Percentiles rank a stretch among this genome's conserved stretches.
These are phyloP conservation scores for Willowsia nigromaculata DNA, from an alignment of 2,888 invertebrate genomes.

Conservation along the genomic window DNA sequence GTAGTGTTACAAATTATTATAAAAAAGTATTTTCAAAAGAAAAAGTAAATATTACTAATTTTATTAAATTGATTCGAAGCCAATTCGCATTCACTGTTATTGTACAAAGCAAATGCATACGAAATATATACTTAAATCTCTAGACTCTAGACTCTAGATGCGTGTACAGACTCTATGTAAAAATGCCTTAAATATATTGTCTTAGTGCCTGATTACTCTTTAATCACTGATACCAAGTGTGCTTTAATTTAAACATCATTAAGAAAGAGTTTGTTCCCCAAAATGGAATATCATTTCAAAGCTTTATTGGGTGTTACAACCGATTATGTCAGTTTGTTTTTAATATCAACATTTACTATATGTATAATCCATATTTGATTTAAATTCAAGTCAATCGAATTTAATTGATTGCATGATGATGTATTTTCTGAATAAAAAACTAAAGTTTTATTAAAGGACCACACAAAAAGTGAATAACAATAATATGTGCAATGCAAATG, in stretches of 20 bases:
- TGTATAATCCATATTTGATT: not conserved
- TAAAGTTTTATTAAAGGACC: not conserved
- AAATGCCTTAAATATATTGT: constrained; percentile 56
- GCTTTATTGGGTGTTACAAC: too few relatives aligned
- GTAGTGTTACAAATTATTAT: not conserved
- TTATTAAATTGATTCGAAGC: not conserved
- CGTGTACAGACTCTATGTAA: not conserved
- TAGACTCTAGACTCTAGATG: not conserved
- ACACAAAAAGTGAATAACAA: not conserved
- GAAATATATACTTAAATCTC: not conserved
- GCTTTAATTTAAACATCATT: constrained; percentile 64
- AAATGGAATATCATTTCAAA: too few relatives aligned
- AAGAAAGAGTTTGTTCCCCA: too few relatives aligned
- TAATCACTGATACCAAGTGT: constrained; percentile 68
- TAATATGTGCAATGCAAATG: constrained; percentile 4
- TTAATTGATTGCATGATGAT: not conserved
- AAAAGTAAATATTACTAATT: not conserved
- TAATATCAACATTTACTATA: not conserved
- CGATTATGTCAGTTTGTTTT: not conserved
- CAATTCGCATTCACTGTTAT: constrained; percentile 40
- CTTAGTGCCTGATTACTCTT: constrained; percentile 66
- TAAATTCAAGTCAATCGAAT: constrained; percentile 9
- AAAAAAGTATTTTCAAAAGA: constrained; percentile 2
- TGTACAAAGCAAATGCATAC: constrained; percentile 60
- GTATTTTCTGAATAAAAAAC: not conserved